Conservation (phyloP, 2,888 invertebrate species). For the Sinhomidia bicolor region DNA sequence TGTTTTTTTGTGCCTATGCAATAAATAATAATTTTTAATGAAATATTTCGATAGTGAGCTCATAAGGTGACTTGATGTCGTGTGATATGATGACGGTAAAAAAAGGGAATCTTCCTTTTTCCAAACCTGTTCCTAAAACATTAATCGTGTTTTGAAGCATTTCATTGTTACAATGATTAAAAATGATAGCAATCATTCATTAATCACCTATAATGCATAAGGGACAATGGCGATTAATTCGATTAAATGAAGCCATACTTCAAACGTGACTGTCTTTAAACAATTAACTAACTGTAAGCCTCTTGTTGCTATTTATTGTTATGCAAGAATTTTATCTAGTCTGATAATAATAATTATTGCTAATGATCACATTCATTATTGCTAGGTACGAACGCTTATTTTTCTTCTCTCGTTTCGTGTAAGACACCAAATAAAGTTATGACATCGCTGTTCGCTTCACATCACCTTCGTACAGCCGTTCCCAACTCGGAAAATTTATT, state of each 20-base stretch:
- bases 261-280: conserved; percentile 10
- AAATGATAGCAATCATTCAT: conserved; percentile 60
- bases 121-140: conserved; percentile 44
- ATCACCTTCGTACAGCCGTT: background rate
- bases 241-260: conserved; percentile 21
- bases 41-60: background rate
- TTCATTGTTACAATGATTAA: conserved; percentile 29
- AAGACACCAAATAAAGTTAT: background rate
- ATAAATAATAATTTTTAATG: conserved; percentile 15
- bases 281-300: background rate
- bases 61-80: background rate
- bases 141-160: conserved; percentile 19
- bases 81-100: background rate
- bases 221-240: conserved; percentile 16
- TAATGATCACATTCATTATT: background rate
- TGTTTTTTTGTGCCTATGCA: background rate
- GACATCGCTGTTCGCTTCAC: too few species aligned
- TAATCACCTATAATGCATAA: conserved; percentile 13
- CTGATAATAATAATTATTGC: conserved; percentile 16
- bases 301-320: background rate
- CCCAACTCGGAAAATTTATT: conserved; percentile 11
- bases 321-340: background rate
- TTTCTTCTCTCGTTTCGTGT: background rate
- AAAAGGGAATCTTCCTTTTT: conserved; percentile 34
- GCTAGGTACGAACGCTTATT: background rate